These are phyloP conservation scores for Falco naumanni DNA, from an alignment of 2,797 vertebrate genomes.

Conservation along the genomic window DNA sequence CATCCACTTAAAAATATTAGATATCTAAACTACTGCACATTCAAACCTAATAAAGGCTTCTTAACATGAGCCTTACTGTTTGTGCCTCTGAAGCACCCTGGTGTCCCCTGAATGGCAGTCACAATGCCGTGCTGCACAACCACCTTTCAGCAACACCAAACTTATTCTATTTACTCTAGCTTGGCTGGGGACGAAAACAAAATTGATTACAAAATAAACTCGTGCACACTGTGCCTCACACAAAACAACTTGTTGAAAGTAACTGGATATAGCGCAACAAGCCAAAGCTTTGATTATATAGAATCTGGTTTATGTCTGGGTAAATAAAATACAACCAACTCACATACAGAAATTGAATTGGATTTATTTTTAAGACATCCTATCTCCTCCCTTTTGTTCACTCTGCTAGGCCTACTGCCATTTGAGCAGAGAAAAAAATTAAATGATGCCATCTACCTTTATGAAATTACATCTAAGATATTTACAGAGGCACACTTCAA, in stretches of 20 bases:
- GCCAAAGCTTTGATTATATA: slow-evolving; percentile 51
- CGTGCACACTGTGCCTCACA: neutral
- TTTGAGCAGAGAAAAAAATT: slow-evolving; percentile 57
- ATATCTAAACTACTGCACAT: neutral
- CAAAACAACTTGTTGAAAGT: neutral
- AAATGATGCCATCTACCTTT: slow-evolving; percentile 70
- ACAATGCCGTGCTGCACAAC: neutral
- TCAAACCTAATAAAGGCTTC: neutral
- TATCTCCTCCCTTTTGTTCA: slow-evolving; percentile 48
- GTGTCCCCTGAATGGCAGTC: neutral
- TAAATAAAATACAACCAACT: slow-evolving; percentile 71
- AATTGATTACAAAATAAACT: neutral
- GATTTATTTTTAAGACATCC: slow-evolving; percentile 64
- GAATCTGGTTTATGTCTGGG: slow-evolving; percentile 62
- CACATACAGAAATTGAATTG: slow-evolving; percentile 60
- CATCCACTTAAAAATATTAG: neutral
- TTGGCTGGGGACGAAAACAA: neutral
- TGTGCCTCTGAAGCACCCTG: neutral
- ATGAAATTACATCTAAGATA: slow-evolving; percentile 68
- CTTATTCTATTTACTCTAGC: neutral
- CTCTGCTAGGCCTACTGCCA: slow-evolving; percentile 53
- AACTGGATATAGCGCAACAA: neutral
- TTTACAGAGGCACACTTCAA: slow-evolving; percentile 58
- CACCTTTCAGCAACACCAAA: neutral
- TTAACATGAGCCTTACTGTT: neutral